Conservation (phyloP, 2,113 vertebrate species). For the Paracyprichromis sp. region DNA sequence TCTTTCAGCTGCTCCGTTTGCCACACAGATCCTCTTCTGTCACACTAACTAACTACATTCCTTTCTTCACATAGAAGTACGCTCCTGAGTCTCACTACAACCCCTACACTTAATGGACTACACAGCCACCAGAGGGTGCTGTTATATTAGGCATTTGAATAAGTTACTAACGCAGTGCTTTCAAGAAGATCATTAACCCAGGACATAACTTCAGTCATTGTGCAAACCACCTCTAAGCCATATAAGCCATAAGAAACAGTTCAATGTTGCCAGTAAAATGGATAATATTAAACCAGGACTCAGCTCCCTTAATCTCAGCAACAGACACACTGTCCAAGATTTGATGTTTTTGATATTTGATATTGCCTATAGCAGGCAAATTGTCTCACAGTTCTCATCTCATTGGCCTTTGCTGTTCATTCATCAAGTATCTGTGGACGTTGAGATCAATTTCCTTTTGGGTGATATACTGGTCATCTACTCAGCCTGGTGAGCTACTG, state of each 20-base stretch:
- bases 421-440: not conserved
- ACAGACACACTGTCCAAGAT: not conserved
- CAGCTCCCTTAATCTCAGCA: not conserved
- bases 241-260: not conserved
- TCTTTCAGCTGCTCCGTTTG: not conserved
- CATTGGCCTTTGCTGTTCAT: not conserved
- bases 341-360: not conserved
- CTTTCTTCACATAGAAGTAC: not conserved
- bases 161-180: not conserved
- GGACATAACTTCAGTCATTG: not conserved
- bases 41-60: not conserved
- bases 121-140: not conserved
- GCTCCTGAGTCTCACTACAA: not conserved
- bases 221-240: not conserved
- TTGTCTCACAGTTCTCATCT: not conserved
- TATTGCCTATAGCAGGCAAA: not conserved
- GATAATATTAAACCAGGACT: not conserved
- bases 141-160: not conserved
- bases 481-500: not conserved
- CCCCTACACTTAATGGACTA: not conserved
- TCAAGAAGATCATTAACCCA: not conserved
- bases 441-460: not conserved
- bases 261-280: not conserved
- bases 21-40: not conserved
- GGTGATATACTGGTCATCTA: not conserved